Evolutionary conservation across 2,797 vertebrate genomes (phyloP).

Genomic region (Masticophis lateralis): DNA sequence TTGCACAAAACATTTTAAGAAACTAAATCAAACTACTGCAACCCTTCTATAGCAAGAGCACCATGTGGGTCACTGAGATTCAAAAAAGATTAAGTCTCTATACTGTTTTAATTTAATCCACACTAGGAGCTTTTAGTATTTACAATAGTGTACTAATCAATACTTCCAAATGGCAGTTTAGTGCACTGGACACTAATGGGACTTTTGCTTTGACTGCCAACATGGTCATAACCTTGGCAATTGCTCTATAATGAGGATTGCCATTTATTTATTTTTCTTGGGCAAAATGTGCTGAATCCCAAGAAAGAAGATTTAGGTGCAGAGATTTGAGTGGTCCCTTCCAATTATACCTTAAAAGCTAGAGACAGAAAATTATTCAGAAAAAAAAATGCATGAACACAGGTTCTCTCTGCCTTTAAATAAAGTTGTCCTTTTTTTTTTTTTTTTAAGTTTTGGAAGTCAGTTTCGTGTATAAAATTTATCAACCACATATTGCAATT

Average conservation of each 20-base stretch:
- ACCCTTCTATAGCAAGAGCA: neutral
- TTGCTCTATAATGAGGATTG: constrained; percentile 9
- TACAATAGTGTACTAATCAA: constrained; percentile 31
- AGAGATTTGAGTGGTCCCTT: neutral
- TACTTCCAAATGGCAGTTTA: constrained; percentile 29
- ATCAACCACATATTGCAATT: neutral
- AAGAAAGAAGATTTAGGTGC: constrained; percentile 11
- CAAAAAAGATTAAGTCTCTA: constrained; percentile 20
- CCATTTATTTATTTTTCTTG: constrained; percentile 5
- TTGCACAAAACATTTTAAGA: constrained; percentile 19
- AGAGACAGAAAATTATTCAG: neutral
- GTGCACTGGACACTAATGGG: neutral
- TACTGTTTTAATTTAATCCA: constrained; percentile 1
- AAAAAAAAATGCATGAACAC: neutral
- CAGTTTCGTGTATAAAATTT: neutral
- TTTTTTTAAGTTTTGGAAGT: neutral
- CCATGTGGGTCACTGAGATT: constrained; percentile 1
- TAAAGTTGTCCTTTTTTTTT: neutral
- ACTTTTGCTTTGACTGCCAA: constrained; percentile 30
- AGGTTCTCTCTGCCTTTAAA: neutral
- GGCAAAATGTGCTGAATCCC: constrained; percentile 29
- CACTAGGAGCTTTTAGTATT: constrained; percentile 27
- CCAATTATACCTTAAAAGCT: neutral
- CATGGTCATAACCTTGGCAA: constrained; percentile 38
- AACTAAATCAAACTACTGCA: constrained; percentile 8